Evolutionary conservation across 2,797 vertebrate genomes (phyloP), one percentile per base, ranked within the genome.

Genomic region (Lateolabrax maculatus): DNA sequence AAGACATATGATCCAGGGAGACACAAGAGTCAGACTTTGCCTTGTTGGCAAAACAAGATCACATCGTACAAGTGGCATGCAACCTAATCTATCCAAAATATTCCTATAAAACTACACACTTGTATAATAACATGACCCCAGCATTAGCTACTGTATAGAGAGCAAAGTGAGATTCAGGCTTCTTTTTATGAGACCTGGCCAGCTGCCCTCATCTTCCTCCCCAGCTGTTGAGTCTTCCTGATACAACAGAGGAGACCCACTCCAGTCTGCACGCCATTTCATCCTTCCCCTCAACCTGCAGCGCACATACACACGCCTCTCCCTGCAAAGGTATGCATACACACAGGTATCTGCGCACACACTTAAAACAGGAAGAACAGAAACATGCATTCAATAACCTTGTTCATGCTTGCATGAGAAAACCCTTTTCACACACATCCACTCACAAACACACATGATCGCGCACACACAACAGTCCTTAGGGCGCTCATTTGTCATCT

Each of bases 401-500:
- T 87, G 71, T 49, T 53, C 69, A 71, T 46, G 72, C 64, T 73
- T 73, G 46, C 51, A 86, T 53, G 56, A 79, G 74, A 75, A 83
- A 44, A 53, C 43, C 27, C 58, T 53, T 61, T 69, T 23, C 64
- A 55, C 78, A 53, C 75, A 84, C 69, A 68, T 8, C 58, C 63
- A 79, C 16, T 6, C n/a, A 60, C 58, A 49, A n/a, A 46, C 39
- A 62, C 69, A 76, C 72, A 71, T n/a, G 52, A 74, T 53, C 62
- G 57, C 72, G 79, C 63, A 79, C 83, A 57, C 53, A 66, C 44
- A 81, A 21, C 46, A 66, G 79, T 90, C 87, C 90, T 92, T 71
- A 84, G 90, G 88, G 91, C 2, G 71, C 89, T 92, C 90, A 90
- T 95, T 94, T 93, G 90, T 94, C 94, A 93, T 91, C 75, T 77